Evolutionary conservation across 2,888 invertebrate genomes (phyloP).

Genomic region (Xestia c-nigrum): DNA sequence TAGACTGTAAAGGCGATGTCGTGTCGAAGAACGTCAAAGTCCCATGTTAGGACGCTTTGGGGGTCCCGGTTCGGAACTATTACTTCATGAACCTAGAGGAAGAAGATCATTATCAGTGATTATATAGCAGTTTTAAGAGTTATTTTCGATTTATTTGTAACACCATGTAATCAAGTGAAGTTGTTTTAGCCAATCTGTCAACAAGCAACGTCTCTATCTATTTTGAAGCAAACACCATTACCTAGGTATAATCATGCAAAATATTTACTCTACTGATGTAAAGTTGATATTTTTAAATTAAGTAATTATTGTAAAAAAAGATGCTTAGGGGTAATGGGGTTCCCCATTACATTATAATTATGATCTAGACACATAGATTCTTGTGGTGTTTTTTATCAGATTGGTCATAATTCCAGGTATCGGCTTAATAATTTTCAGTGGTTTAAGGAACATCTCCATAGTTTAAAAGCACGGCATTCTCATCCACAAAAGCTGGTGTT

Average conservation of each 20-base stretch:
- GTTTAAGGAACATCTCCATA: background rate
- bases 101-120: background rate
- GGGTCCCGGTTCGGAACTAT: constrained; percentile 95
- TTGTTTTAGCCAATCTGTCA: too few species aligned
- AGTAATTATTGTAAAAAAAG: background rate
- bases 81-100: constrained; percentile 93
- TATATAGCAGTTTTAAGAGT: background rate
- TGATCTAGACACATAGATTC: background rate
- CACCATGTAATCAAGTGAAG: too few species aligned
- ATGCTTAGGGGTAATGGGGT: background rate
- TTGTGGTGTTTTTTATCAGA: background rate
- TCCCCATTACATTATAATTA: background rate
- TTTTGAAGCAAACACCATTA: too few species aligned
- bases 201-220: too few species aligned
- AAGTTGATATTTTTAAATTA: too few species aligned
- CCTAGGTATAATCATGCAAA: too few species aligned
- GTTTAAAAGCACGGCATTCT: background rate
- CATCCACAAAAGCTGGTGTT: background rate
- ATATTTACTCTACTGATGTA: too few species aligned
- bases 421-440: background rate
- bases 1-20: constrained; percentile 96
- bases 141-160: too few species aligned
- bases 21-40: constrained; percentile 98
- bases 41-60: constrained; percentile 98
- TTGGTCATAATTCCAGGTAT: background rate